Conservation (phyloP, 2,888 invertebrate genomes). For the Dexiosoma caninum region DNA sequence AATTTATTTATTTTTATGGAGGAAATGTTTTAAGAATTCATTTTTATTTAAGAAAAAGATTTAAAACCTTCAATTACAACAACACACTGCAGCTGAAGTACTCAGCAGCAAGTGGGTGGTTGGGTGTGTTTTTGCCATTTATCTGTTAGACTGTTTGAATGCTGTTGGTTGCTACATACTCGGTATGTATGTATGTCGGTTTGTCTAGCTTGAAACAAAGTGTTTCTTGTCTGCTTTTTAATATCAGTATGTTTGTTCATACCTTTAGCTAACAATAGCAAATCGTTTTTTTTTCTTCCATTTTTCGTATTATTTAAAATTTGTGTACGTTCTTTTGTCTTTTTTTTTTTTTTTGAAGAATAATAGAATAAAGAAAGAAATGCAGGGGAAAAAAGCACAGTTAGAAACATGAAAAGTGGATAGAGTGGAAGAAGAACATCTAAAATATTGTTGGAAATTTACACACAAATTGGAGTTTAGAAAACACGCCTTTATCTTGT, state of each 20-base stretch:
- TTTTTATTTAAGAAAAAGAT: conserved; percentile 33
- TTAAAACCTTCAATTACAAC: conserved; percentile 37
- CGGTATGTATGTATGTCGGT: not conserved
- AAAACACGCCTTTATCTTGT: conserved; percentile 63
- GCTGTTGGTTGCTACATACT: no score
- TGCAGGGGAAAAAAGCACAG: conserved; percentile 2
- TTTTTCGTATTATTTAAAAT: conserved; percentile 24
- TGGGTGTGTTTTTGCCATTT: conserved; percentile 44
- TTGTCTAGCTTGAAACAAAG: conserved; percentile 23
- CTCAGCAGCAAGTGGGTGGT: conserved; percentile 44
- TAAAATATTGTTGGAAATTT: conserved; percentile 60
- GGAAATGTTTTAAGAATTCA: conserved; percentile 36
- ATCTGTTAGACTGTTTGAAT: conserved; percentile 8
- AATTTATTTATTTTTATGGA: conserved; percentile 42
- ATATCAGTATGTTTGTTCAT: not conserved
- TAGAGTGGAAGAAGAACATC: conserved; percentile 18
- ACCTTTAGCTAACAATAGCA: conserved; percentile 49
- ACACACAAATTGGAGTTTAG: conserved; percentile 63
- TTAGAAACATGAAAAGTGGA: conserved; percentile 30
- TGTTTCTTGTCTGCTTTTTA: not conserved
- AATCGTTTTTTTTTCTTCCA: conserved; percentile 11
- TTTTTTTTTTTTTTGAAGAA: conserved; percentile 19
- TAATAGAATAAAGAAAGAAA: not conserved
- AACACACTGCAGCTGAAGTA: not conserved
- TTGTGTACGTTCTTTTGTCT: conserved; percentile 2